Evolutionary conservation across 2,113 vertebrate genomes (phyloP), one percentile per base, ranked within the genome.

Genomic region (Gallinago media): DNA sequence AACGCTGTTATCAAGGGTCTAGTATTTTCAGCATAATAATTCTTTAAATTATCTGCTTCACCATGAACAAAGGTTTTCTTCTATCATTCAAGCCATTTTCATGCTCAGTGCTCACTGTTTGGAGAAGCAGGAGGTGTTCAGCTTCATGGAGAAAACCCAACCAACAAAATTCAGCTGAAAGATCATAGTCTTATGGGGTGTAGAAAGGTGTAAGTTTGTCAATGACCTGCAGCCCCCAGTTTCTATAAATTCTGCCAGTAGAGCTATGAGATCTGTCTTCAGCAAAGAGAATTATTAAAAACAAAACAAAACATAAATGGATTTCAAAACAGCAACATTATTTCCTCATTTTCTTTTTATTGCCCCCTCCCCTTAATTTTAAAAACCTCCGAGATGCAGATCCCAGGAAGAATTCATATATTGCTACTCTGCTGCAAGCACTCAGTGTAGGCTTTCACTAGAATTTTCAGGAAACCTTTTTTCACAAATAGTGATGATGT

Each of bases 311-410:
- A 5, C 47, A 36, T 7, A 67, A 63, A 71, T 36, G 2, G 11
- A 80, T 73, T 91, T 76, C 23, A 54, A 81, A 87, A 7, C 3
- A 27, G 8, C 6, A 59, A 82, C 75, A 71, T 49, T 10, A 19
- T 75, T 71, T 66, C 16, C 6, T 29, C 1, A 31, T 15, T 21
- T 47, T 47, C 4, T 50, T 71, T 87, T 56, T 73, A 31, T 63
- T 3, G 7, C 18, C 4, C 25, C 18, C 32, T 3, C 2, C 15
- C 4, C 2, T n/a, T 49, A 38, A 22, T 38, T 72, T 68, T 3
- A 55, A 86, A 84, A 87, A 52, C 4, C 7, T 74, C 9, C n/a
- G 11, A 62, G 23, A 56, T 25, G 3, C 18, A 82, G 11, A 67
- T 2, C 2, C 1, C 12, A 63, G 23, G 3, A 91, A 34, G 4